Percentiles rank a stretch among this genome's conserved stretches.
Conservation (phyloP, 2,888 invertebrate genomes). For the Tetrapedia diversipes region DNA sequence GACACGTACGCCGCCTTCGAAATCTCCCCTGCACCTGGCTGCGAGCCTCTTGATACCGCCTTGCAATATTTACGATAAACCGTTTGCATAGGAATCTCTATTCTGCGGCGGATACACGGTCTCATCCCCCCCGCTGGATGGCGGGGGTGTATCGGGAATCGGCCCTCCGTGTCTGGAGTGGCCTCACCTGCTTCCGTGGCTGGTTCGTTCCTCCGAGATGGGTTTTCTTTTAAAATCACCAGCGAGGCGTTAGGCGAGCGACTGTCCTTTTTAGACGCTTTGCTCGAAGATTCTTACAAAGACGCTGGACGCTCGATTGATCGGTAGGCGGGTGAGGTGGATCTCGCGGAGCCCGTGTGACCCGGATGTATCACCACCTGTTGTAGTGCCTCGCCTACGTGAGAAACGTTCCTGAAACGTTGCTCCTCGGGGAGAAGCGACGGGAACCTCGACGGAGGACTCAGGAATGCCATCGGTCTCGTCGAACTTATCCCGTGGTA, state of each 20-base stretch:
- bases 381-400: constrained; percentile 39
- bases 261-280: not conserved
- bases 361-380: constrained; percentile 53
- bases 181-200: constrained; percentile 6
- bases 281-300: constrained; percentile 34
- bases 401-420: not conserved
- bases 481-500: too few species aligned
- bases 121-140: not conserved
- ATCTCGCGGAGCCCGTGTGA: constrained; percentile 17
- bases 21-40: constrained; percentile 61
- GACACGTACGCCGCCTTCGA: constrained; percentile 62
- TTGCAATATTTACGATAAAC: constrained; percentile 63
- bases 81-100: constrained; percentile 57
- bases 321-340: constrained; percentile 3
- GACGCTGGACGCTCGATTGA: constrained; percentile 45
- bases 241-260: too few species aligned
- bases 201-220: too few species aligned
- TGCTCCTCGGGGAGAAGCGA: too few species aligned
- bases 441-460: not conserved
- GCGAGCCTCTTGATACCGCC: constrained; percentile 50
- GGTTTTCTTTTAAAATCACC: too few species aligned
- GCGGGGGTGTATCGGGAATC: constrained; percentile 22
- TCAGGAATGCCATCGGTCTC: not conserved
- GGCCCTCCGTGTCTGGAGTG: not conserved
- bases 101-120: constrained; percentile 37